Base-by-base conservation (phyloP, 1,140 invertebrate species). In the Campoletis sonorensis region DNA sequence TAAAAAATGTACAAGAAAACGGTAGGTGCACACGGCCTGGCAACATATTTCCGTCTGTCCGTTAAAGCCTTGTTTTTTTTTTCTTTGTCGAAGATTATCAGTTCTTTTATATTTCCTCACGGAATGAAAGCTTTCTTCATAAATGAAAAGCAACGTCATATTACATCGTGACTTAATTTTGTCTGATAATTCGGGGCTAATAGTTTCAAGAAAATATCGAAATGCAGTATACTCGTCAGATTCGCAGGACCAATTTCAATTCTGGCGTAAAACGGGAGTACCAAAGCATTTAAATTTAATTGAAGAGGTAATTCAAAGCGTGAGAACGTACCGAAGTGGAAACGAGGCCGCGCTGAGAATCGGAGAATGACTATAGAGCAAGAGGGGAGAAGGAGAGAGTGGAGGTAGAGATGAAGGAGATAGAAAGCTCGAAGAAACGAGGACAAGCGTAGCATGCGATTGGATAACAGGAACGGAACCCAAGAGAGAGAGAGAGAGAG, bases 241-340 rank as follows among this genome's bases (percentile, higher is more conserved):
- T 79, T 79, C 23, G 64, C 49, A 58, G 72, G 40, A 26, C 49
- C 79, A 45, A 64, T 70, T 79, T 79, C n/a, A 30, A 72, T 73
- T 54, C 79, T 27, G 18, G n/a, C 68, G 26, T 54, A 21, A 40
- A 61, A 75, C 30, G 18, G 72, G 23, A 45, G 16, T 68, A 68
- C 33, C 67, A 76, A 30, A 76, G 72, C 80, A 68, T 81, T 81
- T 45, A 40, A 81, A 82, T 79, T 82, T 82, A 82, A 82, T 82
- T 82, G 81, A 78, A 68, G 58, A 79, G 67, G 45, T 27, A 75
- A 82, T 82, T 81, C 13, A 33, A 51, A 58, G 33, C 75, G 64
- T 81, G 80, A 81, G 37, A 78, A 78, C 61, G 33, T 81, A 80
- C 70, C 45, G 30, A 40, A 33, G 27, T 54, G 72, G 30, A 64